Percentiles rank a stretch among this genome's conserved stretches.
Conservation (phyloP, 2,888 invertebrate genomes). For the Drosophila mayaguana region DNA sequence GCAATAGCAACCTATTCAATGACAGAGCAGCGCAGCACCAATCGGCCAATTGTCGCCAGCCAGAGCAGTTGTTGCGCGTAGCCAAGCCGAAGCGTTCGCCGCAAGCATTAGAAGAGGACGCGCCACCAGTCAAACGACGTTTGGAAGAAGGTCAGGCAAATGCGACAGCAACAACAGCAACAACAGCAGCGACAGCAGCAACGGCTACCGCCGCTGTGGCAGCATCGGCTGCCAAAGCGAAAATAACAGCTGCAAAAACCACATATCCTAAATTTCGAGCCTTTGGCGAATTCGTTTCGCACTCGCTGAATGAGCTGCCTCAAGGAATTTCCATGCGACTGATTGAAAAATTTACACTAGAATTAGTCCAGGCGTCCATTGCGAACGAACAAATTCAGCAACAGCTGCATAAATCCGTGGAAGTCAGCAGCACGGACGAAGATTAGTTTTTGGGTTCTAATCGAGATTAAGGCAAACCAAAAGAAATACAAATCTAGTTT, state of each 20-base stretch:
- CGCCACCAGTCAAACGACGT: constrained; percentile 18
- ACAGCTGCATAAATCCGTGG: constrained; percentile 22
- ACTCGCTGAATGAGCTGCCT: constrained; percentile 83
- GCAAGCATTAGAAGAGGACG: constrained; percentile 10
- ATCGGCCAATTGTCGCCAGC: constrained; percentile 31
- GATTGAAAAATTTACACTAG: constrained; percentile 84
- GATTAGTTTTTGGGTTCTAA: constrained; percentile 10
- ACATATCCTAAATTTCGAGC: constrained; percentile 72
- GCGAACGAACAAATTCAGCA: constrained; percentile 11
- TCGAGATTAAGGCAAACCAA: constrained; percentile 14
- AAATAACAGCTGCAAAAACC: constrained; percentile 1
- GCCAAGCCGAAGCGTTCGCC: constrained; percentile 41
- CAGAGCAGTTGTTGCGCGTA: constrained; percentile 40
- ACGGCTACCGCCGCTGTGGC: constrained; percentile 9
- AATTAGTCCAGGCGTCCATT: constrained; percentile 82
- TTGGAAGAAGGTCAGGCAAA: constrained; percentile 10
- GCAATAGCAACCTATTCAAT: constrained; percentile 31
- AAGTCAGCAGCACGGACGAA: constrained; percentile 53
- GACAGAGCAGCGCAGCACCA: constrained; percentile 26
- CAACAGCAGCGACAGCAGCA: constrained; percentile 1
- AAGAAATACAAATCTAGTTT: constrained; percentile 34
- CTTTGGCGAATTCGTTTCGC: constrained; percentile 84
- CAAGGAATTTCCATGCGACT: constrained; percentile 78
- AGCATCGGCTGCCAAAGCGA: constrained; percentile 6
- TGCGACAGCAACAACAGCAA: constrained; percentile 13